Conservation (phyloP, 2,888 invertebrate genomes). For the Agrotis clavis region DNA sequence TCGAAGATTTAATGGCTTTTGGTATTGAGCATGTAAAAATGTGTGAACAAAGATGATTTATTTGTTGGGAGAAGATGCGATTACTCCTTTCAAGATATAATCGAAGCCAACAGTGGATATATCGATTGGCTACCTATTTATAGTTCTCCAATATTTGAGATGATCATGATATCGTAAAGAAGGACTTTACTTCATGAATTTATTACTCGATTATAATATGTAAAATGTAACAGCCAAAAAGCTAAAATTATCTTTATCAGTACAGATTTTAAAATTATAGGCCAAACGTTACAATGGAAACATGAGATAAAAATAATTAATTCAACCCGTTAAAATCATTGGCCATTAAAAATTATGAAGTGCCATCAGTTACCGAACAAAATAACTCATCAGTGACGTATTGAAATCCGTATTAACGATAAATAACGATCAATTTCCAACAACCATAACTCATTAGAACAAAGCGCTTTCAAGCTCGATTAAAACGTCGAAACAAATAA, state of each 20-base stretch:
- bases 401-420: conserved; percentile 61
- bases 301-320: conserved; percentile 40
- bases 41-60: not conserved
- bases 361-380: conserved; percentile 44
- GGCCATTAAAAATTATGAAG: conserved; percentile 52
- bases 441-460: conserved; percentile 66
- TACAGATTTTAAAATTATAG: conserved; percentile 37
- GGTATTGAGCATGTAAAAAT: not conserved
- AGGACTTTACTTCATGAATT: too few relatives aligned
- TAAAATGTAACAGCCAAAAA: too few relatives aligned
- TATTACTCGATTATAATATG: too few relatives aligned
- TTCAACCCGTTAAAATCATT: conserved; percentile 46
- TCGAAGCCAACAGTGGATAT: too few relatives aligned
- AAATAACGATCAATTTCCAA: conserved; percentile 66
- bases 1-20: conserved; percentile 12
- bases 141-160: too few relatives aligned
- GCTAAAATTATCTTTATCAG: conserved; percentile 5
- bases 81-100: too few relatives aligned
- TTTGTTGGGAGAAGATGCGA: not conserved
- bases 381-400: conserved; percentile 52
- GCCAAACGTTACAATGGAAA: conserved; percentile 18
- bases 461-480: conserved; percentile 66
- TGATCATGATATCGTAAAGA: too few relatives aligned
- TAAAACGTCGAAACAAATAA: conserved; percentile 79
- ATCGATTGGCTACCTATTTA: too few relatives aligned